Evolutionary conservation across 2,113 vertebrate genomes (phyloP), one percentile per base, ranked within the genome.

Genomic region (Ciconia maguari): DNA sequence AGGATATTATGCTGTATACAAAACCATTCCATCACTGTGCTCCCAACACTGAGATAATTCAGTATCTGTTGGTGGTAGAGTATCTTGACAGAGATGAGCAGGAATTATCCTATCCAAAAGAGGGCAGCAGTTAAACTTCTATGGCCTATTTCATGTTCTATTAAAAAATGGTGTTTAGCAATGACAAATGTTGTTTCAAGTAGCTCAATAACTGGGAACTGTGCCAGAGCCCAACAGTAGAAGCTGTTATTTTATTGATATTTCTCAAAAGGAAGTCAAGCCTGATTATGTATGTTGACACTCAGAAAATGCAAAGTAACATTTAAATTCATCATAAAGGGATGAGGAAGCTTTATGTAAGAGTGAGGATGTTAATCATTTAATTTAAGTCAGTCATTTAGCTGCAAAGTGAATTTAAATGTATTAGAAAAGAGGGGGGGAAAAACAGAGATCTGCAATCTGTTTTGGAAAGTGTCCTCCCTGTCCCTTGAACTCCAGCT

Each of bases 61-160:
- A 5, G 2, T 11, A 6, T 18, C 82, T 70, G 46, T 6, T n/a
- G 52, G 55, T 22, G 38, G 64, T 7, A 49, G 18, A 57, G 34
- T 6, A 30, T 46, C 62, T 74, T 1, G 1, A 42, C 42, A 55
- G 74, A 75, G 29, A 52, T 10, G 11, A 94, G 91, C 66, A 89
- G 49, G 69, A 65, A 83, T 91, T 71, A 84, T 89, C 26, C 41
- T 78, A 54, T 58, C 96, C 95, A 72, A 89, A 92, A 95, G 96
- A 97, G 96, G 96, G 94, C 97, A 97, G 94, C 96, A 97, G 92
- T 64, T 83, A 68, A 92, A 76, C 69, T 95, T 55, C 74, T 89
- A 84, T 2, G 3, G 65, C 6, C 0, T 34, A 27, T 62, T 72
- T 52, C 16, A 0, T 46, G 12, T 54, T 76, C 21, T 21, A 69